A percentile compares a stretch with the other conserved stretches of the same genome.
phyloP scores from a whole-genome alignment of 2,888 invertebrate species.

The Pandemis heparana region DNA sequence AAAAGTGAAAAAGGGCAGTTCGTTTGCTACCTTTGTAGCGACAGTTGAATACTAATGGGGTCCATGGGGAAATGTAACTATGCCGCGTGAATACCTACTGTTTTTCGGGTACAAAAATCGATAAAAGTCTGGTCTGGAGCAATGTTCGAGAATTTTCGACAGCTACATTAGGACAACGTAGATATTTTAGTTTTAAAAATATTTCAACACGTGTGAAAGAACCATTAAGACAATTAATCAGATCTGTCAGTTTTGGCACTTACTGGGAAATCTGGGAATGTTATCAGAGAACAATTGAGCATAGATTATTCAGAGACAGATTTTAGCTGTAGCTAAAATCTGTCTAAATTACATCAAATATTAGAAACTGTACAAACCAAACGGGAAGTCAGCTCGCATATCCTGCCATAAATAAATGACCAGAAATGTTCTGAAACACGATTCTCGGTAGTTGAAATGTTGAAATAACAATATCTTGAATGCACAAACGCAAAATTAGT shows the following conservation, averaged over 20 bases:
- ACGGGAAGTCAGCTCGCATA: not conserved
- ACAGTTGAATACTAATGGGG: constrained; percentile 35
- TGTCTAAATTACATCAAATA: not conserved
- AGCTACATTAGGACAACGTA: not conserved
- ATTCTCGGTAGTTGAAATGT: not conserved
- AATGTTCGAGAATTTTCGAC: not conserved
- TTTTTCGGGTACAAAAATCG: not conserved
- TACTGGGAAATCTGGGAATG: no score
- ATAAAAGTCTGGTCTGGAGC: not conserved
- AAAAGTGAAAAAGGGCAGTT: constrained; percentile 35
- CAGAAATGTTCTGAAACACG: not conserved
- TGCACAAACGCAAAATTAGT: constrained; percentile 8
- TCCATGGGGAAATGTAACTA: constrained; percentile 28
- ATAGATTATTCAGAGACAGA: no score
- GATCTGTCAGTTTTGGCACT: no score
- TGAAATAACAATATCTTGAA: constrained; percentile 2
- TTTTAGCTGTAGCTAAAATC: not conserved
- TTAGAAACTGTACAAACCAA: not conserved
- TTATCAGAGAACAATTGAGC: no score
- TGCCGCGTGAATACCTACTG: not conserved
- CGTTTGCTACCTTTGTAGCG: constrained; percentile 39
- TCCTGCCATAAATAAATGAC: constrained; percentile 6
- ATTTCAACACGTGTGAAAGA: no score
- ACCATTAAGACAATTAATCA: no score
- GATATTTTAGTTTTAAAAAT: not conserved